These are phyloP conservation scores for Cygnus olor DNA, from an alignment of 2,797 vertebrate genomes.

Conservation along the genomic window DNA sequence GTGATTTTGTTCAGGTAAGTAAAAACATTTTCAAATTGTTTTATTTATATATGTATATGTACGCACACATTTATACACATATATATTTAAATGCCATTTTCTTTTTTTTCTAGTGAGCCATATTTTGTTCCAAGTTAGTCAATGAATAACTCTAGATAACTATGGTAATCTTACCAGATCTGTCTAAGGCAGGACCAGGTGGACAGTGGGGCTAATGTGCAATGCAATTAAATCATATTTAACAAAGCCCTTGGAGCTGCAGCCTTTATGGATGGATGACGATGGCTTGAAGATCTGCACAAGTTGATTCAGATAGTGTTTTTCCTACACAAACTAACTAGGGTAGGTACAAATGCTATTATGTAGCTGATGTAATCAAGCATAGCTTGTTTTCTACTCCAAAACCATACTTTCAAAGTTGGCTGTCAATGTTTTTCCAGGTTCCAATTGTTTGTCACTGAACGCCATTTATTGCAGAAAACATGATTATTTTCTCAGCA, in stretches of 20 bases:
- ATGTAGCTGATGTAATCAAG: background rate
- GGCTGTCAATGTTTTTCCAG: background rate
- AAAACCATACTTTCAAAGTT: background rate
- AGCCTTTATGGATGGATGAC: background rate
- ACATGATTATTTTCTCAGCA: background rate
- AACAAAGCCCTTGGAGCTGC: background rate
- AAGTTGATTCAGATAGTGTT: background rate
- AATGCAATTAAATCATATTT: background rate
- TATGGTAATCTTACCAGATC: conserved; percentile 5
- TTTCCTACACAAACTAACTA: background rate
- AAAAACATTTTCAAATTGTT: background rate
- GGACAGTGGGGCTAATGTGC: background rate
- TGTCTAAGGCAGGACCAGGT: background rate
- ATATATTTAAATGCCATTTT: background rate
- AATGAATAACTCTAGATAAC: conserved; percentile 23
- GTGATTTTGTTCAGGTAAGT: background rate
- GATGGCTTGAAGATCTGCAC: background rate
- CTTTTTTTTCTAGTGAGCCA: background rate
- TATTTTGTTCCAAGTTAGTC: conserved; percentile 4
- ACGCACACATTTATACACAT: no score
- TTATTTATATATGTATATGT: background rate
- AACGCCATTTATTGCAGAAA: conserved; percentile 1
- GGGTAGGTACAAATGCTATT: background rate
- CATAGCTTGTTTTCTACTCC: background rate
- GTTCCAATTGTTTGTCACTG: background rate